Base-by-base conservation (phyloP, 2,113 vertebrate species). In the Pimephales promelas region DNA sequence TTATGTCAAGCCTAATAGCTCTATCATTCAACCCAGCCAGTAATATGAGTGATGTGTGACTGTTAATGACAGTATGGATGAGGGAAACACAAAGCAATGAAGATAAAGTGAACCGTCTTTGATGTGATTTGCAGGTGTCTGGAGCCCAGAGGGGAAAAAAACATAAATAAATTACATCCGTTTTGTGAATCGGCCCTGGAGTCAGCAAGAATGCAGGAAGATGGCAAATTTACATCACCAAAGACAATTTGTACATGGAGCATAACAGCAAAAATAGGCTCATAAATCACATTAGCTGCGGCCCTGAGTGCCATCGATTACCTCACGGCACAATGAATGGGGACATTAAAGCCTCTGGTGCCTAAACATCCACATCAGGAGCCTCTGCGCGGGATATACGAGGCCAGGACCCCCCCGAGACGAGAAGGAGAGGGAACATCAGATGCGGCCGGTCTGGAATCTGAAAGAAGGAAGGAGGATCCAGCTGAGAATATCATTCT, bases 241-340 rank as follows among this genome's bases (percentile, higher is more conserved):
- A 87, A 93, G 92, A 93, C 91, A 90, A 90, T 93, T 93, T 94
- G 92, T 94, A 93, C 91, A 90, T 92, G 92, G 92, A 92, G 92
- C 93, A 93, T 92, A 93, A 93, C 92, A 90, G 91, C 84, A 87
- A 91, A 93, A 94, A 94, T 93, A 90, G 91, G 90, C 85, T 87
- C 92, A 94, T 95, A 94, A 93, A 95, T 95, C 93, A 94, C 90
- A 92, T 93, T 92, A 92, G 90, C 92, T 89, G 86, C 89, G 90
- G 89, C 91, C 91, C 89, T 88, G 90, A 89, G 91, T 85, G 86
- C 90, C 92, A 94, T 94, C 90, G 92, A 93, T 94, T 93, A 91
- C 89, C 88, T 77, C 88, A 76, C 88, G 87, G 89, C 88, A 92
- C 91, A 93, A 92, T 90, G 90, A 92, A 94, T 94, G 90, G 89